phyloP scores from a whole-genome alignment of 2,888 invertebrate species.

The Malthinus flaveolus region DNA sequence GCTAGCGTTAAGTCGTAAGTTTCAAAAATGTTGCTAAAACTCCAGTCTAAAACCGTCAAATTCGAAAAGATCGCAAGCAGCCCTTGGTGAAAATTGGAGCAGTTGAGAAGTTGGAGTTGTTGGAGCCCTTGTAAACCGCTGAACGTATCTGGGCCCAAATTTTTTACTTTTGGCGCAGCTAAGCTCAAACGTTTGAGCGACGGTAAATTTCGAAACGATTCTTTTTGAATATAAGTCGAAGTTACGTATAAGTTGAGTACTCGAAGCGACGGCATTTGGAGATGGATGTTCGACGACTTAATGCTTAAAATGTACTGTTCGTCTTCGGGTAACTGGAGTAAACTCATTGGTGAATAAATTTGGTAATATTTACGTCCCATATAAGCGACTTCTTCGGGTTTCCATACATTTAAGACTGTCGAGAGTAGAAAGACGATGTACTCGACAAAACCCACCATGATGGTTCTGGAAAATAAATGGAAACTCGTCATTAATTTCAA shows the following conservation, averaged over 20 bases:
- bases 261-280: not conserved
- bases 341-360: constrained; percentile 1
- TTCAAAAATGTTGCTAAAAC: not conserved
- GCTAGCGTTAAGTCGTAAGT: not conserved
- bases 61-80: not conserved
- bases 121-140: not conserved
- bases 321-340: not conserved
- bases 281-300: too few species aligned
- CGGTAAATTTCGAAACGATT: not conserved
- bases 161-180: not conserved
- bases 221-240: not conserved
- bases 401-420: not conserved
- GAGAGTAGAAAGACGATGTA: not conserved
- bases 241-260: not conserved
- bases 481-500: not conserved
- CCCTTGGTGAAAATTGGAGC: not conserved
- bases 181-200: not conserved
- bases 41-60: not conserved
- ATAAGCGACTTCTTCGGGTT: not conserved
- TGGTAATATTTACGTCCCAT: not conserved
- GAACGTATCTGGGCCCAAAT: not conserved
- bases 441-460: not conserved
- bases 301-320: too few species aligned
- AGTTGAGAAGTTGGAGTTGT: not conserved
- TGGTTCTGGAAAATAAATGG: not conserved